phyloP scores from a whole-genome alignment of 2,113 vertebrate species.

The Aix galericulata region DNA sequence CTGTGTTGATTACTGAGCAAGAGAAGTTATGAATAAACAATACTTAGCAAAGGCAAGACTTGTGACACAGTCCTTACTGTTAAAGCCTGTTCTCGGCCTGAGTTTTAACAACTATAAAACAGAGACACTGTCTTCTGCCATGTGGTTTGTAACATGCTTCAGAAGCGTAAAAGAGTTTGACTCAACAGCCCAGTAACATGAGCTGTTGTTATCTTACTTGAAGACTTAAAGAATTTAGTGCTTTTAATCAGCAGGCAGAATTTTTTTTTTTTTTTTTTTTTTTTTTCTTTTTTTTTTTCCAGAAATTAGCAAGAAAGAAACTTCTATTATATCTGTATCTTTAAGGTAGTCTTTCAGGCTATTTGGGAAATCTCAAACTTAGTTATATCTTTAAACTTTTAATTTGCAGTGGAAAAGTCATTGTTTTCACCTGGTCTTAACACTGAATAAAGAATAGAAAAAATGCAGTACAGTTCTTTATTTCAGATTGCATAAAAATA shows the following conservation, averaged over 20 bases:
- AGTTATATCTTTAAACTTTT: background rate
- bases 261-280: background rate
- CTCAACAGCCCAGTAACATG: background rate
- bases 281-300: background rate
- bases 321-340: background rate
- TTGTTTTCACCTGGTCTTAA: background rate
- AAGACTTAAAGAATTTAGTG: background rate
- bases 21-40: background rate
- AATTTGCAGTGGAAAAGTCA: background rate
- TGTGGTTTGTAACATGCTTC: background rate
- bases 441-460: background rate
- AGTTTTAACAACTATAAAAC: background rate
- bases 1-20: background rate
- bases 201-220: background rate
- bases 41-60: background rate
- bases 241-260: background rate
- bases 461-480: background rate
- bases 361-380: background rate
- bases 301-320: background rate
- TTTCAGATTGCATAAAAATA: slow-evolving; percentile 17
- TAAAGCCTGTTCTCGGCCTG: background rate
- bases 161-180: background rate
- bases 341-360: background rate
- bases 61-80: background rate
- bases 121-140: background rate